These are phyloP conservation scores for Palythoa caribaeorum DNA, from an alignment of 92 coral and sea anemone species.

Conservation along the genomic window DNA sequence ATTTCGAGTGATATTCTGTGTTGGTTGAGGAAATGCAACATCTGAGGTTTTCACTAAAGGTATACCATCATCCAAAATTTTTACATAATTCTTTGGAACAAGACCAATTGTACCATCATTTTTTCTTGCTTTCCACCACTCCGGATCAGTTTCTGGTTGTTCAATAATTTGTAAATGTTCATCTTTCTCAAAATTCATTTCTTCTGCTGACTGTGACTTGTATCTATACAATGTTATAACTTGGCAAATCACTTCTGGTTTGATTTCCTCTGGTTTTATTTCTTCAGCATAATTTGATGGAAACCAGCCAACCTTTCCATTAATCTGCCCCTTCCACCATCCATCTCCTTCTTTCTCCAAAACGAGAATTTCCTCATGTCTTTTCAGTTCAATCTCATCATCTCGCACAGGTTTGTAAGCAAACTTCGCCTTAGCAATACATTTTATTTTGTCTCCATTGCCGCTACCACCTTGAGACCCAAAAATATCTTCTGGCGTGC, in stretches of 20 bases:
- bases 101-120: slow-evolving; percentile 88
- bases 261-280: slow-evolving; percentile 26
- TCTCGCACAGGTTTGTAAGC: slow-evolving; percentile 81
- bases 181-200: slow-evolving; percentile 89
- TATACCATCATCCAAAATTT: slow-evolving; percentile 66
- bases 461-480: slow-evolving; percentile 51
- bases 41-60: slow-evolving; percentile 40
- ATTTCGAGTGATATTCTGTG: background rate
- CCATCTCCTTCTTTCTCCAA: slow-evolving; percentile 97
- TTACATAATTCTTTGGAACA: slow-evolving; percentile 96
- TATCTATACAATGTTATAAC: slow-evolving; percentile 89
- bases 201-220: slow-evolving; percentile 82
- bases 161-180: slow-evolving; percentile 84
- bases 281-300: slow-evolving; percentile 91
- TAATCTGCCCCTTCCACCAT: slow-evolving; percentile 95
- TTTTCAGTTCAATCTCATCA: slow-evolving; percentile 89
- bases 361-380: slow-evolving; percentile 86
- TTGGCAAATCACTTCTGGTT: slow-evolving; percentile 68
- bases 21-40: slow-evolving; percentile 43
- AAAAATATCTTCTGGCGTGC: slow-evolving; percentile 84
- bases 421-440: slow-evolving; percentile 85
- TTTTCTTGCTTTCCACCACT: slow-evolving; percentile 96
- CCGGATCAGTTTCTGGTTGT: slow-evolving; percentile 95
- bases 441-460: slow-evolving; percentile 56
- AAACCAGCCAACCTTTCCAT: slow-evolving; percentile 87